Base-by-base conservation (phyloP, 2,888 invertebrate species). In the Dicycla oo region DNA sequence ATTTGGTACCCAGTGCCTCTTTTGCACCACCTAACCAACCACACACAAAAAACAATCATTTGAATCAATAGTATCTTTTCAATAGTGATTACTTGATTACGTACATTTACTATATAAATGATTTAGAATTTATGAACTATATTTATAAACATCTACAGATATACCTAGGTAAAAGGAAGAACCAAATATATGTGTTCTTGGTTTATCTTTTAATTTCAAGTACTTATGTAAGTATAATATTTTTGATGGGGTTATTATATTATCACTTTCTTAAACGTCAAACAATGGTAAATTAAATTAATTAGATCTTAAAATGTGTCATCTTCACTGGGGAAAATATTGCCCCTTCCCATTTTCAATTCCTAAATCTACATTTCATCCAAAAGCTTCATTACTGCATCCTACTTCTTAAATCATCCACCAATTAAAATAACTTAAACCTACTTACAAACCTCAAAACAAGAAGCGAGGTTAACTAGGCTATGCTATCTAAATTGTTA, bases 191-290 rank as follows among this genome's bases (percentile, higher is more conserved):
- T 49, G 23, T 74, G 0, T 26, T 47, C 20, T n/a, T 30, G 51
- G 34, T 66, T 68, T n/a, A 45, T 51, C 13, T 45, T 76, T 69
- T 3, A 51, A 56, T 60, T 53, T 63, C 3, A 43, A 40, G 30
- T 68, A 49, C 4, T 20, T 60, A 26, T 7, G 20, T n/a, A 70
- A 6, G 38, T 56, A 45, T 54, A n/a, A 54, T 54, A 51, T 45
- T 60, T 63, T 45, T 23, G 47, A 58, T 74, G 75, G 84, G 84
- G 71, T 84, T 82, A 70, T 51, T 66, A 65, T 40, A 64, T 23
- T 74, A 79, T 83, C 76, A 83, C 82, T 73, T 78, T 65, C 23
- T 45, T 67, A 26, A 74, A 57, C 10, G 18, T 64, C 34, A 71
- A 51, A 61, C 15, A 49, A 66, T 30, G 10, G 47, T 51, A 26